Percentiles rank a stretch among this genome's conserved stretches.
These are phyloP conservation scores for Stegodyphus dumicola DNA, from an alignment of 1,140 invertebrate species.

Conservation along the genomic window DNA sequence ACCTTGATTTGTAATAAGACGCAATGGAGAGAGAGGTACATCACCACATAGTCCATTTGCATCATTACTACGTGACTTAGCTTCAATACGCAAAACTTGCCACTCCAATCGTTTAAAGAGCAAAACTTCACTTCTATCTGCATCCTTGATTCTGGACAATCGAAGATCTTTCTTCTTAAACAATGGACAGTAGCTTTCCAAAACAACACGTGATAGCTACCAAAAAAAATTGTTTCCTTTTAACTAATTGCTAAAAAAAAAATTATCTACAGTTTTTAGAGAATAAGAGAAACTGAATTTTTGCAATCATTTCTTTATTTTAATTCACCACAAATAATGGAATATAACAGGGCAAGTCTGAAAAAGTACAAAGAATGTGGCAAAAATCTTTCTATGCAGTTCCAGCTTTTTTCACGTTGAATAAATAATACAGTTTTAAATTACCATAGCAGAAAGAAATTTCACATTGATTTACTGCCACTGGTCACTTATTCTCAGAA, in stretches of 20 bases:
- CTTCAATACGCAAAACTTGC: slow-evolving; percentile 96
- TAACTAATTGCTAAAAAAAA: background rate
- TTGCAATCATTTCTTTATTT: too few relatives aligned
- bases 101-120: slow-evolving; percentile 98
- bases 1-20: slow-evolving; percentile 94
- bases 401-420: too few relatives aligned
- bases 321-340: too few relatives aligned
- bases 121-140: slow-evolving; percentile 85
- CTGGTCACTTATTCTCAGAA: too few relatives aligned
- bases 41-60: slow-evolving; percentile 68
- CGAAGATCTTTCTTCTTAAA: slow-evolving; percentile 90
- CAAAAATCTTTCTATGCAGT: too few relatives aligned
- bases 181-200: slow-evolving; percentile 91
- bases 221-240: slow-evolving; percentile 16
- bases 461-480: too few relatives aligned
- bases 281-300: too few relatives aligned
- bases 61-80: slow-evolving; percentile 69
- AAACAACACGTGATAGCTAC: slow-evolving; percentile 89
- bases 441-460: too few relatives aligned
- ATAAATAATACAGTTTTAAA: too few relatives aligned
- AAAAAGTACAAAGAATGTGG: too few relatives aligned
- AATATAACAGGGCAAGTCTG: too few relatives aligned
- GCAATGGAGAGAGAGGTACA: slow-evolving; percentile 85
- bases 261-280: too few relatives aligned
- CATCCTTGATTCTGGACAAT: slow-evolving; percentile 90